phyloP scores from a whole-genome alignment of 2,888 invertebrate genomes.

The Baronia brevicornis region DNA sequence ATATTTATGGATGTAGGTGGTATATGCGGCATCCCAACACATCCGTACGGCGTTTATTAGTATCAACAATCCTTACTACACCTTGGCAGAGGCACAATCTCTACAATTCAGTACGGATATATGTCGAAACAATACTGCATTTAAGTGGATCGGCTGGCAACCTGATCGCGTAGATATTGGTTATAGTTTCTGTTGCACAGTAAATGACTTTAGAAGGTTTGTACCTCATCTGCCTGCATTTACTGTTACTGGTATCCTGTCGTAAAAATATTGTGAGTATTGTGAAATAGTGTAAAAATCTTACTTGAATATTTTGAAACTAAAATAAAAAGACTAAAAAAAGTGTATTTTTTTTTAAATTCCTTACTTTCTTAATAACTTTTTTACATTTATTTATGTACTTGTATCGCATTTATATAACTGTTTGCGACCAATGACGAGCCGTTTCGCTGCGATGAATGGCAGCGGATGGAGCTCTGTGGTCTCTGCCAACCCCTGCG shows the following conservation, averaged over 20 bases:
- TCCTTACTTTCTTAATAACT: too few species aligned
- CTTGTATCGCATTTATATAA: too few species aligned
- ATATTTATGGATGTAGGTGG: constrained; percentile 49
- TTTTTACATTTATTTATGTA: too few species aligned
- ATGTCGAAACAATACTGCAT: constrained; percentile 71
- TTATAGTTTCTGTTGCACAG: constrained; percentile 77
- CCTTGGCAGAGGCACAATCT: constrained; percentile 42
- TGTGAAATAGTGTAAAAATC: neutral
- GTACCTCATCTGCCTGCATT: constrained; percentile 74
- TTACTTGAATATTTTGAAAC: constrained; percentile 1
- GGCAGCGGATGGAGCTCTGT: too few species aligned
- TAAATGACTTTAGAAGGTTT: constrained; percentile 70
- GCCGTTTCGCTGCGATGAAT: too few species aligned
- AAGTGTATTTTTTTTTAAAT: too few species aligned
- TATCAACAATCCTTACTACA: constrained; percentile 78
- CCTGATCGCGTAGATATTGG: constrained; percentile 67
- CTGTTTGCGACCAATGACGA: too few species aligned
- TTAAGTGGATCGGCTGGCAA: constrained; percentile 77
- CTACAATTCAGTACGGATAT: constrained; percentile 70
- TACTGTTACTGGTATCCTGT: constrained; percentile 53
- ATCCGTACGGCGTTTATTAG: constrained; percentile 76
- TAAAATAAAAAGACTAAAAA: too few species aligned
- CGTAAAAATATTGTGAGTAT: constrained; percentile 26
- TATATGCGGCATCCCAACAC: constrained; percentile 64
- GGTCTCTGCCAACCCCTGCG: too few species aligned